Base-by-base conservation (phyloP, 2,888 invertebrate species). In the Drosophila neotestacea region DNA sequence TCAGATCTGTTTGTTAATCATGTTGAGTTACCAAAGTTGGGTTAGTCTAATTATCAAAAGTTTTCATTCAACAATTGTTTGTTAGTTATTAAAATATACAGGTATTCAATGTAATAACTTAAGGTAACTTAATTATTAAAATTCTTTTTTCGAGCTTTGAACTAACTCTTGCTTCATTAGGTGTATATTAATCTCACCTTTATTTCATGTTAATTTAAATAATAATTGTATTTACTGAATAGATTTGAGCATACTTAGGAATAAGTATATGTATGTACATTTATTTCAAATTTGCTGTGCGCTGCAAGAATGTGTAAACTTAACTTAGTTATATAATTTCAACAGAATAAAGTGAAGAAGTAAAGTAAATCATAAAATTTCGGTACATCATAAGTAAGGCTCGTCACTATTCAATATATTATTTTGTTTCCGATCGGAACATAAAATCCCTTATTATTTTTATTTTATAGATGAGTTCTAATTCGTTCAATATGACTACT, bases 1-100 rank as follows among this genome's bases (percentile, higher is more conserved):
- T 56, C 34, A 54, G n/a, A 41, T 55, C 32, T 27, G 48, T 56
- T 75, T 62, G 65, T 72, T 58, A 66, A 60, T 48, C 16, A 48
- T 58, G 55, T 63, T 75, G 42, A 64, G 44, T n/a, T 54, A 48
- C 30, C 39, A 59, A 67, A 76, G 65, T 22, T 46, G 50, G 44
- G 74, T 78, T 78, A 78, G 74, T 78, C 70, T 78, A 78, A 67
- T 64, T 77, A 48, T 13, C 47, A 56, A 62, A 61, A 39, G 36
- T 46, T 75, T 62, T 50, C 22, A 62, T 75, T 67, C 34, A 63
- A 38, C 44, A 54, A 9, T 44, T 22, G 22, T 22, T 22, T 22
- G 34, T 16, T 46, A 13, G 64, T 68, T 60, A 76, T 67, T 65
- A 41, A 55, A 46, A 42, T 36, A 42, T 48, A 4, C 28, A 11